Percentiles rank a stretch among this genome's conserved stretches.
phyloP scores from a whole-genome alignment of 92 coral and sea anemone genomes.

The Actinernus sp. region DNA sequence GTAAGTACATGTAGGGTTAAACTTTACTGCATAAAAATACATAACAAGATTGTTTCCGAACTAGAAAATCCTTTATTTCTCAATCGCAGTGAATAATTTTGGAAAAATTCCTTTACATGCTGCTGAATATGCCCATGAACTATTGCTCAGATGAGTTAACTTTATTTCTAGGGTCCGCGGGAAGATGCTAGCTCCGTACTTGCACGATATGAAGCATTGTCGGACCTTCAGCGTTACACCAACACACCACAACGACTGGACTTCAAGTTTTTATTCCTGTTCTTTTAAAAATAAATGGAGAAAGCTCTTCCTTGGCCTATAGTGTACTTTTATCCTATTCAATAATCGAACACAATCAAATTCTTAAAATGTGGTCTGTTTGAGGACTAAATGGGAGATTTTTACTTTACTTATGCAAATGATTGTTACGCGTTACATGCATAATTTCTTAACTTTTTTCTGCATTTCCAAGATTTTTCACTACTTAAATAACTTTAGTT shows the following conservation, averaged over 20 bases:
- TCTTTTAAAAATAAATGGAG: not conserved
- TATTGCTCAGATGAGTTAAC: not conserved
- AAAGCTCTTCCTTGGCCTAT: too few relatives aligned
- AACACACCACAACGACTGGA: not conserved
- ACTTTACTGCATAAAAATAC: not conserved
- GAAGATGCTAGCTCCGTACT: not conserved
- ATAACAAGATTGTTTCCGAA: slow-evolving; percentile 17
- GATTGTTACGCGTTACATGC: too few relatives aligned
- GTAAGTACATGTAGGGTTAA: not conserved
- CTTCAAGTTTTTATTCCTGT: not conserved
- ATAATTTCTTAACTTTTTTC: too few relatives aligned
- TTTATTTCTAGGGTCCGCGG: not conserved
- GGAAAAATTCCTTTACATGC: not conserved
- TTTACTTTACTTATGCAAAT: too few relatives aligned
- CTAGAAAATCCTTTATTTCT: not conserved
- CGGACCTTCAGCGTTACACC: slow-evolving; percentile 13
- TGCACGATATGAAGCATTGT: not conserved
- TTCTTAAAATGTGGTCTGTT: too few relatives aligned
- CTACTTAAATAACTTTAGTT: too few relatives aligned
- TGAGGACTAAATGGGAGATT: too few relatives aligned
- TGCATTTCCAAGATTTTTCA: too few relatives aligned
- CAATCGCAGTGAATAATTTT: slow-evolving; percentile 1
- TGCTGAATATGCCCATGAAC: not conserved
- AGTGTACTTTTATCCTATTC: too few relatives aligned
- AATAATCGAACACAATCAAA: too few relatives aligned